phyloP scores from a whole-genome alignment of 2,113 vertebrate species.

The Scatophagus argus region DNA sequence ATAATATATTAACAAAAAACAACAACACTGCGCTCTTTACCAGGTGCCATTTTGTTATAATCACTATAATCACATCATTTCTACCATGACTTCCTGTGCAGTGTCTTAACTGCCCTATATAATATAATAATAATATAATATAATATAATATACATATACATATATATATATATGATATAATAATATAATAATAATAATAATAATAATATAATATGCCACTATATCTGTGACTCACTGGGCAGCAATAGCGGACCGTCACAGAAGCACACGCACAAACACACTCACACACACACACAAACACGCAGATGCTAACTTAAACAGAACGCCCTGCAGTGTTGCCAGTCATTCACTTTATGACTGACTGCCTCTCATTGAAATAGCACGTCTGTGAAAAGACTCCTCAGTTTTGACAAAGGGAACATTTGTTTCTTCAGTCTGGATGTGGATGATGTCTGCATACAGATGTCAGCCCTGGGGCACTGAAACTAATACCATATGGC shows the following conservation, averaged over 20 bases:
- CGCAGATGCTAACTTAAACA: constrained; percentile 42
- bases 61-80: constrained; percentile 10
- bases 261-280: constrained; percentile 11
- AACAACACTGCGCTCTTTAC: neutral
- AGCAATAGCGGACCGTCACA: constrained; percentile 25
- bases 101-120: neutral
- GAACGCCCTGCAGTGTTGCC: constrained; percentile 46
- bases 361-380: constrained; percentile 37
- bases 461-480: constrained; percentile 66
- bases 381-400: constrained; percentile 33
- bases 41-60: neutral
- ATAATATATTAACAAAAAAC: neutral
- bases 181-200: too few relatives aligned
- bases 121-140: too few relatives aligned
- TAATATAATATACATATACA: too few relatives aligned
- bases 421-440: constrained; percentile 50
- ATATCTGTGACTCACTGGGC: neutral
- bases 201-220: constrained; percentile 3
- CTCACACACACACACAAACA: neutral
- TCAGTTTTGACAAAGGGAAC: constrained; percentile 18
- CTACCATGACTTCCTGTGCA: neutral
- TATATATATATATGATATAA: too few relatives aligned
- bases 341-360: constrained; percentile 52
- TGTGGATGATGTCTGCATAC: constrained; percentile 55
- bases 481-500: constrained; percentile 61